A percentile compares a stretch with the other conserved stretches of the same genome.
phyloP scores from a whole-genome alignment of 2,113 vertebrate species.

The Apeltes quadracus region DNA sequence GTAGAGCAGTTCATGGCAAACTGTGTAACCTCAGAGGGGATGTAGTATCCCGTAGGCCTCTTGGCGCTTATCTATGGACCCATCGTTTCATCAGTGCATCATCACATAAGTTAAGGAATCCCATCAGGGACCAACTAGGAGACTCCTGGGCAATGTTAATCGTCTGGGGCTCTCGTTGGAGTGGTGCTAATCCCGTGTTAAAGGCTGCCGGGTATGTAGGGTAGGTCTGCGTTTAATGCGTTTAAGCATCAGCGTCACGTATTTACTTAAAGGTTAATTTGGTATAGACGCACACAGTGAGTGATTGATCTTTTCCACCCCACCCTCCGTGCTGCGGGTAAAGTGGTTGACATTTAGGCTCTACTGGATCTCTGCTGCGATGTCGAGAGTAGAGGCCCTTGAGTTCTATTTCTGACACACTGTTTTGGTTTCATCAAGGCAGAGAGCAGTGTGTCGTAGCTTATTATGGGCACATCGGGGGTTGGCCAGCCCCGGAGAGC shows the following conservation, averaged over 20 bases:
- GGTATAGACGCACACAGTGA: constrained; percentile 46
- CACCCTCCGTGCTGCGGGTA: constrained; percentile 43
- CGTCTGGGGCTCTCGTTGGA: background rate
- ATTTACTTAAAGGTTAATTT: constrained; percentile 75
- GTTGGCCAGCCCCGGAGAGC: constrained; percentile 52
- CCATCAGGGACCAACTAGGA: background rate
- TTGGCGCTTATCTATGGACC: constrained; percentile 16
- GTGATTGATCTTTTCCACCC: constrained; percentile 50
- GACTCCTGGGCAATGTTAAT: constrained; percentile 20
- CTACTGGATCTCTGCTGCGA: constrained; percentile 58
- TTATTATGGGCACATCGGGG: constrained; percentile 57
- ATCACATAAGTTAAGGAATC: constrained; percentile 18
- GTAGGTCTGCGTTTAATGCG: constrained; percentile 43
- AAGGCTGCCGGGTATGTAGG: constrained; percentile 17
- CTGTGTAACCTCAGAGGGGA: background rate
- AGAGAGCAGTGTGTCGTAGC: constrained; percentile 44
- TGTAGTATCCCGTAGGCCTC: constrained; percentile 5
- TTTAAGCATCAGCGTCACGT: constrained; percentile 57
- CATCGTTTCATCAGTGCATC: constrained; percentile 23
- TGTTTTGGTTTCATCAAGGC: constrained; percentile 61
- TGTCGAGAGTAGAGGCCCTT: constrained; percentile 35
- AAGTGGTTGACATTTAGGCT: constrained; percentile 63
- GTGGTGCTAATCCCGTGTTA: constrained; percentile 9
- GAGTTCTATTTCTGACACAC: constrained; percentile 60
- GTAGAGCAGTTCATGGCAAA: background rate